Percentiles rank a stretch among this genome's conserved stretches.
Evolutionary conservation across 2,113 vertebrate species (phyloP).

Genomic region (Puma concolor): DNA sequence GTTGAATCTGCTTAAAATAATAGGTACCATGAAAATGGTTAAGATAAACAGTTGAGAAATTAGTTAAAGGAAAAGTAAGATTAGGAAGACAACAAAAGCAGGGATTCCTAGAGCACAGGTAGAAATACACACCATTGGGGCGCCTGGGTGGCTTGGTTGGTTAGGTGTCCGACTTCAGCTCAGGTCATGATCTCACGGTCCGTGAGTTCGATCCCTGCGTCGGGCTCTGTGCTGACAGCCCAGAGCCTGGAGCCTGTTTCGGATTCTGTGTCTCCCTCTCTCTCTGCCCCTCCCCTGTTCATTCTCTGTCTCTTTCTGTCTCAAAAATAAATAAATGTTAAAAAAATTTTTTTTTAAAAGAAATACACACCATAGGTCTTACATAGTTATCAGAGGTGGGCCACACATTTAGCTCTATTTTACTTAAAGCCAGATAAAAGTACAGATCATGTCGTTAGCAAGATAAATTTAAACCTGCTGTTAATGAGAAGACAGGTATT

Average conservation of each 20-base stretch:
- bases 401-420: neutral
- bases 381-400: neutral
- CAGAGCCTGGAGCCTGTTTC: no score
- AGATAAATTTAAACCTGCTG: neutral
- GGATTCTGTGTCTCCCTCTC: no score
- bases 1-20: neutral
- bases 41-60: neutral
- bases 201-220: no score
- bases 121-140: neutral
- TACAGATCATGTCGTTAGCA: neutral
- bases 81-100: neutral
- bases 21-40: neutral
- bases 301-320: no score
- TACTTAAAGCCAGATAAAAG: neutral
- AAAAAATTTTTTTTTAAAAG: neutral
- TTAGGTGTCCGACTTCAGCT: no score
- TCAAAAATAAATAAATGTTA: no score
- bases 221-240: no score
- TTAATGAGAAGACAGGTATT: neutral
- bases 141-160: no score
- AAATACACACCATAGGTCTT: neutral
- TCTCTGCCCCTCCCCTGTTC: no score
- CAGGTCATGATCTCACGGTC: no score
- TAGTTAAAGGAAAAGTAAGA: neutral
- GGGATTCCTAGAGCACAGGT: neutral